Base-by-base conservation (phyloP, 2,888 invertebrate species). In the Agonopterix heracliana region DNA sequence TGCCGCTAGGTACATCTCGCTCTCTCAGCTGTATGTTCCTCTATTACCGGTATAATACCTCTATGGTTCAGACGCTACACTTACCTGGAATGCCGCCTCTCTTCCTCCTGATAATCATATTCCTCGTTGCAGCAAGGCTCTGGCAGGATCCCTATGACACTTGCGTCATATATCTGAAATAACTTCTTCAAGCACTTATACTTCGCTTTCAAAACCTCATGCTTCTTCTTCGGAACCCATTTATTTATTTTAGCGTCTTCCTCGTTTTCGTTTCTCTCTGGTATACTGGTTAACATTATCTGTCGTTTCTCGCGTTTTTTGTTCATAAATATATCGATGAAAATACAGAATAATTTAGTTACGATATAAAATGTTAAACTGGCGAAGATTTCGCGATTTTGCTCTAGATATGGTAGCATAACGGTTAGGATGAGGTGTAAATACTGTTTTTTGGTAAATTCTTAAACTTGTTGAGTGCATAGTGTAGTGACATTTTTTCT, bases 181-280 rank as follows among this genome's bases (percentile, higher is more conserved):
- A 87, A 61, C 53, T 87, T 86, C 57, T 87, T 87, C 48, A 87
- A 55, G 52, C 86, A 87, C 61, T 85, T 87, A 48, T 87, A 87
- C 54, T 87, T 87, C 0, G 84, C 86, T 62, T 87, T 87, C 1
- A 87, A 58, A 0, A 85, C 81, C 48, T 87, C 87, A 44, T 87
- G 87, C 53, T 84, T 86, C 45, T 86, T 86, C 59, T 86, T 87
- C 0, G 87, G 80, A 14, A 87, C 84, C 86, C 86, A 87, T 71
- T 83, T 84, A 5, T 52, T 60, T 0, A 63, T 48, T 0, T 59
- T 52, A 3, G 56, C 56, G 4, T 79, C 78, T 0, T 74, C 77
- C 12, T 74, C 75, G 0, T 45, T 60, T 38, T 82, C 84, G 12
- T 66, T 70, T 2, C 63, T 67, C 53, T 85, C 87, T 0, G 83